phyloP scores from a whole-genome alignment of 2,797 vertebrate genomes.

The Hydrolagus colliei region DNA sequence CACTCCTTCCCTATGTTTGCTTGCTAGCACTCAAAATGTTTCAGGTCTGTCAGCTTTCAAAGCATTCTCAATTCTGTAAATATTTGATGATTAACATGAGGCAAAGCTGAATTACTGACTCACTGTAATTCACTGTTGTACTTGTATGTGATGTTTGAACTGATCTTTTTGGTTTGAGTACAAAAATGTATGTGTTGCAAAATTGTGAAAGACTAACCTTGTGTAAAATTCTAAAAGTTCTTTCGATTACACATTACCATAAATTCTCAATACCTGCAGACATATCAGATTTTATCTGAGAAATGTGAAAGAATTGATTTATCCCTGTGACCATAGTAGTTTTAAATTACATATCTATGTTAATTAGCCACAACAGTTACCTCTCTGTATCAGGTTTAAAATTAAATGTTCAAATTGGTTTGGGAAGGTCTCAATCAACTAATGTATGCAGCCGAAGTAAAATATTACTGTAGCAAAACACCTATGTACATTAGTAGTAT shows the following conservation, averaged over 20 bases:
- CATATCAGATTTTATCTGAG: not conserved
- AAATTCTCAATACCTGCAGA: not conserved
- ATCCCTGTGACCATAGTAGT: not conserved
- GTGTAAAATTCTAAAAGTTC: not conserved
- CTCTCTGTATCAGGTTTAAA: not conserved
- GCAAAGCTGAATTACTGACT: not conserved
- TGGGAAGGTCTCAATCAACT: not conserved
- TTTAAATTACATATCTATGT: not conserved
- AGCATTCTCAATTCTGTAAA: not conserved
- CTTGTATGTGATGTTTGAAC: not conserved
- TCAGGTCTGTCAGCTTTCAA: not conserved
- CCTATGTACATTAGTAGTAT: not conserved
- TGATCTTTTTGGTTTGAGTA: not conserved
- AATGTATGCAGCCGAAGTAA: not conserved
- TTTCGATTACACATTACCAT: not conserved
- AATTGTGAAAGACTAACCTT: too few relatives aligned
- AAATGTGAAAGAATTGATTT: not conserved
- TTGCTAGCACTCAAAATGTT: not conserved
- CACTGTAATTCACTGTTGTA: not conserved
- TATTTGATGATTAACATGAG: not conserved
- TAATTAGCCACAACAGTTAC: not conserved
- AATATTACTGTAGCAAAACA: not conserved
- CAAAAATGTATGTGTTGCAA: too few relatives aligned
- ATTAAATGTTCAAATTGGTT: slow-evolving; percentile 2
- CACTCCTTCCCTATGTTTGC: not conserved